These are phyloP conservation scores for Mus caroli DNA, from an alignment of 2,797 vertebrate species.

Conservation along the genomic window DNA sequence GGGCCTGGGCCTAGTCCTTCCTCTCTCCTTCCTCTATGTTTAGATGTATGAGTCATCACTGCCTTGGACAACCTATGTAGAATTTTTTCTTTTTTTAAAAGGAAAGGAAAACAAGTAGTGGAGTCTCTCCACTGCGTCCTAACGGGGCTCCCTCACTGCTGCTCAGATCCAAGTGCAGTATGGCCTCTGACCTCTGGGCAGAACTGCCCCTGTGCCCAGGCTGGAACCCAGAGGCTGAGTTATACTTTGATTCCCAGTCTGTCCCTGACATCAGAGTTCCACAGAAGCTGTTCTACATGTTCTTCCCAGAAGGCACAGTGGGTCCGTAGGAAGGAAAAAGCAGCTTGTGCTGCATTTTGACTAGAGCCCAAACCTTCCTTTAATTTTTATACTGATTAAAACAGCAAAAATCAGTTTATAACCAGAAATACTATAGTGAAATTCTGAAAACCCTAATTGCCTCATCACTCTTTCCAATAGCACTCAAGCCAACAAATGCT, in stretches of 20 bases:
- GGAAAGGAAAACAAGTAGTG: background rate
- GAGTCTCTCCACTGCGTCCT: too few species aligned
- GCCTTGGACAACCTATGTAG: background rate
- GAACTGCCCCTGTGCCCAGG: background rate
- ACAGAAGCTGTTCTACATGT: background rate
- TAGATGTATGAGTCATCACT: background rate
- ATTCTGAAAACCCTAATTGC: slow-evolving; percentile 31
- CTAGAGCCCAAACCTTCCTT: background rate
- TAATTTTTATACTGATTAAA: background rate
- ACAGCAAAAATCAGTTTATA: slow-evolving; percentile 3
- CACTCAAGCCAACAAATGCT: background rate
- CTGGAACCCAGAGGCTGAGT: too few species aligned
- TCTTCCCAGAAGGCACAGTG: background rate
- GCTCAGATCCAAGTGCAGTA: background rate
- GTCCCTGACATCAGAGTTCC: background rate
- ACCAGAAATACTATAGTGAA: background rate
- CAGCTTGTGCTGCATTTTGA: background rate
- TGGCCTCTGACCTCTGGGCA: background rate
- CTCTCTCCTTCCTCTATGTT: too few species aligned
- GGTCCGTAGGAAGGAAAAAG: background rate
- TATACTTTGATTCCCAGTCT: background rate
- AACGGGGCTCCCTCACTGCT: background rate
- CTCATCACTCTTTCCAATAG: background rate
- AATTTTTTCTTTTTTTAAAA: too few species aligned
- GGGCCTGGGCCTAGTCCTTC: background rate